Evolutionary conservation across 2,797 vertebrate genomes (phyloP).

Genomic region (Thaleichthys pacificus): DNA sequence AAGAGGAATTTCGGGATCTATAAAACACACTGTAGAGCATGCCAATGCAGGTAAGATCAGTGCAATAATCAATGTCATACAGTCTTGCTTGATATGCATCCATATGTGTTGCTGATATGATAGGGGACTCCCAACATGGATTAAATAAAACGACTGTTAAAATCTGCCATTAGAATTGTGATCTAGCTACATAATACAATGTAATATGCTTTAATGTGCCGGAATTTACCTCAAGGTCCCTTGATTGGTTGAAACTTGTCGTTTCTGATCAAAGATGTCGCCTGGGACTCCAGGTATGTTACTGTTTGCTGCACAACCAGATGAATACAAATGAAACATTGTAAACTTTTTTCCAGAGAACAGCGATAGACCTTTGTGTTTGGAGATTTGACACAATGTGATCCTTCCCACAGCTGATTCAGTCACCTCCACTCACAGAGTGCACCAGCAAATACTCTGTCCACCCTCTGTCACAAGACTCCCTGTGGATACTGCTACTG

Average conservation of each 20-base stretch:
- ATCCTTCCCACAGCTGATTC: neutral
- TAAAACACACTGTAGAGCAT: neutral
- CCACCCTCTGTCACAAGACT: neutral
- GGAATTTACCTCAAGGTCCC: neutral
- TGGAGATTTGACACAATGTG: neutral
- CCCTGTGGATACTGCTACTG: neutral
- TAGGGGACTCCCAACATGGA: neutral
- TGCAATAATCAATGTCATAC: neutral
- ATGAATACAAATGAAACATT: neutral
- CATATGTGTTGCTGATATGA: neutral
- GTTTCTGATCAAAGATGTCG: neutral
- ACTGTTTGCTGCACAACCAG: slow-evolving; percentile 5
- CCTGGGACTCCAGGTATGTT: neutral
- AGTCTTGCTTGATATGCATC: neutral
- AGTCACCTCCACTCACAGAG: slow-evolving; percentile 61
- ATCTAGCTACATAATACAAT: neutral
- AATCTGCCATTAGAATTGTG: neutral
- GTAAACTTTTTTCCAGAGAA: neutral
- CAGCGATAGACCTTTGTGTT: neutral
- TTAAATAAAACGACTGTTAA: neutral
- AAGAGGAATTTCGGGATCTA: neutral
- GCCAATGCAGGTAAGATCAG: slow-evolving; percentile 23
- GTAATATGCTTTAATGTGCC: neutral
- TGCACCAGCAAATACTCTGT: slow-evolving; percentile 40
- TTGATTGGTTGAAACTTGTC: neutral